Evolutionary conservation across 2,888 invertebrate species (phyloP), one percentile per base, ranked within the genome.

Genomic region (Allophyes oxyacanthae): DNA sequence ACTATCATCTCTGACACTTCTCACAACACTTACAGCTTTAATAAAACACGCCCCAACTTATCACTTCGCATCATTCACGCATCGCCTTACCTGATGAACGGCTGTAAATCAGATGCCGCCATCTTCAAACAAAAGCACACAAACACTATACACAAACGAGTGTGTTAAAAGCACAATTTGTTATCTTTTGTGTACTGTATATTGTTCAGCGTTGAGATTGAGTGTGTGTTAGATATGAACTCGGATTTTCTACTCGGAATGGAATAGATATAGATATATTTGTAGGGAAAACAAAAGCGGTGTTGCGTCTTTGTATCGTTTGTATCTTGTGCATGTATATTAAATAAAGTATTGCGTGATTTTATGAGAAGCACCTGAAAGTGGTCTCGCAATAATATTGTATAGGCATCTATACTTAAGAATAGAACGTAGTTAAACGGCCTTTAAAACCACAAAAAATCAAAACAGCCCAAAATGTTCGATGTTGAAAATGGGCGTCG

Each of bases 121-220:
- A 26, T 46, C 63, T 53, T 46, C 63, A 73, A 69, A 75, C 76
- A 75, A 75, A 75, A 64, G 73, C 68, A 46, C 55, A 15, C 43
- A 34, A 54, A 30, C 40, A 74, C 62, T 64, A 68, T 42, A 28
- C 41, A 38, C 61, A 66, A 76, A 76, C 57, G 76, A 59, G 64
- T 63, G 44, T 50, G 77, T 77, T 77, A 75, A 77, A 77, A 77
- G 76, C 71, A 62, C 63, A 49, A 77, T 77, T 77, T 77, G 75
- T 79, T 78, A 72, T 72, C 78, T 68, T 71, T 78, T 76, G 68
- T 77, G 46, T 8, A 43, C 28, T 55, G 50, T 55, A 63, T 55
- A 73, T 75, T 75, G 71, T 63, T 54, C 44, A 34, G 10, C 7
- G 9, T 13, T 30, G 64, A 64, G 64, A 64, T 66, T 66, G 49